Conservation (phyloP, 2,797 vertebrate genomes). For the Alexandromys oeconomus region DNA sequence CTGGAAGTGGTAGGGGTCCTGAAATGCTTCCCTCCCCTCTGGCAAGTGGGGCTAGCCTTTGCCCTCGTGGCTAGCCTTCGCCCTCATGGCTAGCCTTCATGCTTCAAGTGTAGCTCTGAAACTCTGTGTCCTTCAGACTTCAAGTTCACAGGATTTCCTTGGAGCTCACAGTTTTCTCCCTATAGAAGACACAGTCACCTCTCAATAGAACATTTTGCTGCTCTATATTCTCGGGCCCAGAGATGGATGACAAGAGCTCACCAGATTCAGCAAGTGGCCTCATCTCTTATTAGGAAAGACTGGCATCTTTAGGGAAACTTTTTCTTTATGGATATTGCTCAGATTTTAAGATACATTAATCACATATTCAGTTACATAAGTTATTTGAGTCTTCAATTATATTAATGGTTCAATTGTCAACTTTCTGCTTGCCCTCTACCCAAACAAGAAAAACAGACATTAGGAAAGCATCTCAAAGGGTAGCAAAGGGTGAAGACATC, state of each 20-base stretch:
- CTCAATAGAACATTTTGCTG: neutral
- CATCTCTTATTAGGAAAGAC: neutral
- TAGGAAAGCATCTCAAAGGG: neutral
- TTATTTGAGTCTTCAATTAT: neutral
- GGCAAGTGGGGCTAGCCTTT: neutral
- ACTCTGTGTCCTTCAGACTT: neutral
- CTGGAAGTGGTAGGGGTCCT: neutral
- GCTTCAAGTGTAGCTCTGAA: neutral
- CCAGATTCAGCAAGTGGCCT: neutral
- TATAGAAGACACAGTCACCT: no score
- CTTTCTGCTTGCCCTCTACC: neutral
- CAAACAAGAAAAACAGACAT: neutral
- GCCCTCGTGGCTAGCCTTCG: accelerated
- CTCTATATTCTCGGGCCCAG: neutral
- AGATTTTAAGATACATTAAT: neutral
- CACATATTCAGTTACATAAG: neutral
- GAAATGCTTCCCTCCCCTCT: neutral
- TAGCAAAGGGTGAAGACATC: neutral
- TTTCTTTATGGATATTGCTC: neutral
- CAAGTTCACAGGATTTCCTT: neutral
- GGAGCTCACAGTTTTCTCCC: neutral
- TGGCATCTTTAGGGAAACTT: neutral
- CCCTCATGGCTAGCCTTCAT: accelerated
- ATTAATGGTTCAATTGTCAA: neutral
- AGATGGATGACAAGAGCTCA: no score